Base-by-base conservation (phyloP, 2,797 vertebrate genomes). In the Sebastes dallii region DNA sequence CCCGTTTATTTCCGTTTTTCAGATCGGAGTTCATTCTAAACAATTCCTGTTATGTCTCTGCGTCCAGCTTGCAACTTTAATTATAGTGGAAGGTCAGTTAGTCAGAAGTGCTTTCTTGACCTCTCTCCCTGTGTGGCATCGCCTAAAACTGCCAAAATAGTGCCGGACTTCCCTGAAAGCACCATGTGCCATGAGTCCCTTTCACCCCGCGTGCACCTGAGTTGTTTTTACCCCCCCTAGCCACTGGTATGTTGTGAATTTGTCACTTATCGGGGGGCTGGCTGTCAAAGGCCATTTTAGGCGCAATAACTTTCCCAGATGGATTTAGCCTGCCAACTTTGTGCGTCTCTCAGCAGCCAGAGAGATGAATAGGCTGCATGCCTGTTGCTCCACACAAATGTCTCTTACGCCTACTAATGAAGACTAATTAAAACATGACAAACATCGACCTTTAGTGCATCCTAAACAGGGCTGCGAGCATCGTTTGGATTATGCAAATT, bases 81-180 rank as follows among this genome's bases (percentile, higher is more conserved):
- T 91, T 88, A 92, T 92, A 94, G 90, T 84, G 85, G 72, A 5
- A n/a, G 69, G 86, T 82, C 39, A 93, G 94, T 93, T 91, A 93
- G 66, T 86, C 82, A 70, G 68, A 55, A 72, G 90, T 75, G 75
- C 70, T 22, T 61, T 64, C 32, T 75, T 85, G 89, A 92, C 83
- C 90, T 75, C 73, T 92, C 94, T 91, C 91, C 91, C 85, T 95
- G 95, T 95, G 95, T 95, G 95, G 95, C 87, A 93, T 90, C 80
- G 89, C 87, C 50, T 77, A 85, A 75, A 88, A 85, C 82, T 90
- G 86, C 92, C 85, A 93, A 94, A 94, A 92, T 94, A 94, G 90
- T 86, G 86, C 89, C 5, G 91, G 86, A 88, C 91, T 90, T 81
- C 91, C 81, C 76, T 83, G 80, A 81, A 90, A 83, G 82, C 79